Evolutionary conservation across 1,140 invertebrate species (phyloP), one percentile per base, ranked within the genome.

Genomic region (Hypsibius dujardini): DNA sequence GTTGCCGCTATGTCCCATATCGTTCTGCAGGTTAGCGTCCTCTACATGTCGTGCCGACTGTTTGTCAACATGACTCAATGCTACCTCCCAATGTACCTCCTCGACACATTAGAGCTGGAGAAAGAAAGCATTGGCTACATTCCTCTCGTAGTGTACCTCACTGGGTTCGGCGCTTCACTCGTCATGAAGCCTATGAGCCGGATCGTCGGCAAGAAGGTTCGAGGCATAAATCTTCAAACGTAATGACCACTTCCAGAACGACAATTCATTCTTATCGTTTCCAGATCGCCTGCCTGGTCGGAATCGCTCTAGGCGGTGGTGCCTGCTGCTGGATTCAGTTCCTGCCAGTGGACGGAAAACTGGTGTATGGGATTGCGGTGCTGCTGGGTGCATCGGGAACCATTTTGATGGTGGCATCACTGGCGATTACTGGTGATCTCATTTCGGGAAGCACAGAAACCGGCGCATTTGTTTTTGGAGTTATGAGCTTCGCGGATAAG

Each of bases 401-500:
- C 1, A 86, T 90, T 47, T 86, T 95, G 80, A 80, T 95, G 45
- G 87, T 96, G 15, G 92, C 90, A 47, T 91, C 90, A 78, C 81
- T 95, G 40, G 87, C 90, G 2, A 84, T 94, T 74, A 93, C 89
- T 1, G 87, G 90, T 45, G 92, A 95, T 81, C 82, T 95, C 46
- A 94, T 96, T 74, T 91, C 90, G 28, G 82, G 85, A 46, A 88
- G 88, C 77, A 88, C 87, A 1, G 83, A 89, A 75, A 90, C 85
- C 74, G 90, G 90, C 28, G 93, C 92, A 59, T 95, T 95, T 81
- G 88, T 96, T 2, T 96, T 93, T 81, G 93, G 93, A n/a, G 82
- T 89, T 46, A 95, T 96, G 92, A 95, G 91, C 81, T 94, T 96
- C 78, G 84, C 86, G 2, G 93, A 96, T 78, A 97, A 96, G 83